Base-by-base conservation (phyloP, 2,888 invertebrate genomes). In the Baccha elongata region DNA sequence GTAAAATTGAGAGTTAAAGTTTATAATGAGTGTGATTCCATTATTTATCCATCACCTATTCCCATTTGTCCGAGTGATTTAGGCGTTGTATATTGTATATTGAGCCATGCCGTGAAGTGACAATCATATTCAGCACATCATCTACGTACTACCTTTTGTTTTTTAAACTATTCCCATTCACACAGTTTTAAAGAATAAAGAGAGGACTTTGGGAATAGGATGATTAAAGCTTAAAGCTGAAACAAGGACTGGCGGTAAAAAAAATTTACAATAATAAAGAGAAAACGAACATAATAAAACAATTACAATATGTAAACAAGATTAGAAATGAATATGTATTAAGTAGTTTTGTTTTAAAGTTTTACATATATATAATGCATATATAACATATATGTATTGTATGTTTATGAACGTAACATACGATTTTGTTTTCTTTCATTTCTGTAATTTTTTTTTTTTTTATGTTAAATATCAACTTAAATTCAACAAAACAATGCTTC, bases 1-100 rank as follows among this genome's bases (percentile, higher is more conserved):
- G 40, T 86, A 87, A 87, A 85, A 88, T 87, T 88, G 86, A 87
- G 86, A 86, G 84, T 85, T 86, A 55, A 69, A 58, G 73, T 58
- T 64, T 65, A 80, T 58, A 75, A 75, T 65, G 58, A 55, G 64
- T 19, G 29, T 55, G 37, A 53, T 69, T 74, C 48, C n/a, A 7
- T 32, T 32, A 7, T 32, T 32, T 32, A 48, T 64, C 60, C 67
- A 73, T 69, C 55, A 65, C 23, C 40, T 23, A 40, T 58, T 58
- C 58, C 58, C 40, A 58, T n/a, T n/a, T 17, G 21, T 55, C 8
- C 6, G 35, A 23, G 23, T 23, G 23, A 32, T 40, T 40, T 40
- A 4, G 37, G 37, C 37, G 2, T 13, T 26, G 35, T 53, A 29
- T 10, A 7, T 13, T 26, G 35, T 53, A 29, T 10, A 52, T 53